These are phyloP conservation scores for Tragelaphus buxtoni DNA, from an alignment of 2,113 vertebrate genomes.

Conservation along the genomic window DNA sequence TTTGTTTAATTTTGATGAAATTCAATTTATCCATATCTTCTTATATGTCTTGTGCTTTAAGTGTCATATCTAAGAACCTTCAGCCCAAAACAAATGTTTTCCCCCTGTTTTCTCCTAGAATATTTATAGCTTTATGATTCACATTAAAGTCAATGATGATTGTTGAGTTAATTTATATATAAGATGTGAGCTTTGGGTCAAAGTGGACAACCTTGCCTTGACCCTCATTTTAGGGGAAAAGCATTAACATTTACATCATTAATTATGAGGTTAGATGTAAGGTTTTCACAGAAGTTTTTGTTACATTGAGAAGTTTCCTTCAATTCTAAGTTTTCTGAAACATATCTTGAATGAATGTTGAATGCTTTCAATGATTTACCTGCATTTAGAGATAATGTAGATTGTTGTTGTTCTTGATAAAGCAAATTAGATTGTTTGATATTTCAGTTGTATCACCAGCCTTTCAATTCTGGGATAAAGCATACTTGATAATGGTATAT, in stretches of 20 bases:
- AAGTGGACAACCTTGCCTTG: background rate
- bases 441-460: background rate
- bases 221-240: background rate
- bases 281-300: background rate
- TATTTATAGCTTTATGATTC: background rate
- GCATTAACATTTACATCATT: background rate
- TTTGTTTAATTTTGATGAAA: slow-evolving; percentile 5
- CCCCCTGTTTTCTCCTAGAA: background rate
- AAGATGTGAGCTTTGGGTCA: background rate
- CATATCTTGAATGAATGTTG: background rate
- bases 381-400: background rate
- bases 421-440: background rate
- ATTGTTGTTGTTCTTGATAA: background rate
- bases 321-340: background rate
- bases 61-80: background rate
- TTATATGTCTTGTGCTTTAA: background rate
- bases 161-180: background rate
- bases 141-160: background rate
- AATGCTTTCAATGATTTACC: background rate
- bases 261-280: background rate
- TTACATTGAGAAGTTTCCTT: background rate
- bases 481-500: background rate
- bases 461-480: background rate
- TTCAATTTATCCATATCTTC: background rate
- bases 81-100: background rate